Percentiles rank a stretch among this genome's conserved stretches.
These are phyloP conservation scores for Stylophora pistillata DNA, from an alignment of 64 coral and sea anemone genomes.

Conservation along the genomic window DNA sequence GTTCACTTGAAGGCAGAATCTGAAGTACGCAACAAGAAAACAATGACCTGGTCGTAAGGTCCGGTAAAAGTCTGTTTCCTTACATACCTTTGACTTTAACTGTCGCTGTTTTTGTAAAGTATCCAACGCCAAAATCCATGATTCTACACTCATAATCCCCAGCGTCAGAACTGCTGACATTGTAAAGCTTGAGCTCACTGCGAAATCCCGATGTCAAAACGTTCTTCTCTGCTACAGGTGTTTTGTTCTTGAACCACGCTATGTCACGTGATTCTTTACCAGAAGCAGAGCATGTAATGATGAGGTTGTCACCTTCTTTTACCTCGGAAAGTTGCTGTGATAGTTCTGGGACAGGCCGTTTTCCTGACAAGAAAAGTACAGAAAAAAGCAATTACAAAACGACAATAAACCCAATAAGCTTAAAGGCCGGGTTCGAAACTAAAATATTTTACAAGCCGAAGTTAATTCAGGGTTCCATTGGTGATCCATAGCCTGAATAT, in stretches of 20 bases:
- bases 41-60: neutral
- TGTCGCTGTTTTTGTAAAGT: constrained; percentile 16
- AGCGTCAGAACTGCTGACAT: constrained; percentile 17
- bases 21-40: no score
- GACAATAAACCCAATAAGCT: no score
- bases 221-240: neutral
- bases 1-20: no score
- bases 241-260: constrained; percentile 24
- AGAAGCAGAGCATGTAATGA: constrained; percentile 23
- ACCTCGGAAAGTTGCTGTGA: neutral
- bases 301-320: neutral
- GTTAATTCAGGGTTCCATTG: no score
- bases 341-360: neutral
- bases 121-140: constrained; percentile 9
- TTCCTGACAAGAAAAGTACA: neutral
- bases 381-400: neutral
- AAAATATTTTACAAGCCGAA: no score
- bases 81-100: neutral
- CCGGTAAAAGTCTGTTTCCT: no score
- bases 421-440: no score
- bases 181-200: neutral
- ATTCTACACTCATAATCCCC: constrained; percentile 46
- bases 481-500: no score
- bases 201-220: neutral
- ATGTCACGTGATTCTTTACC: neutral